These are phyloP conservation scores for Drosophila nigromelanica DNA, from an alignment of 1,140 invertebrate species.

Conservation along the genomic window DNA sequence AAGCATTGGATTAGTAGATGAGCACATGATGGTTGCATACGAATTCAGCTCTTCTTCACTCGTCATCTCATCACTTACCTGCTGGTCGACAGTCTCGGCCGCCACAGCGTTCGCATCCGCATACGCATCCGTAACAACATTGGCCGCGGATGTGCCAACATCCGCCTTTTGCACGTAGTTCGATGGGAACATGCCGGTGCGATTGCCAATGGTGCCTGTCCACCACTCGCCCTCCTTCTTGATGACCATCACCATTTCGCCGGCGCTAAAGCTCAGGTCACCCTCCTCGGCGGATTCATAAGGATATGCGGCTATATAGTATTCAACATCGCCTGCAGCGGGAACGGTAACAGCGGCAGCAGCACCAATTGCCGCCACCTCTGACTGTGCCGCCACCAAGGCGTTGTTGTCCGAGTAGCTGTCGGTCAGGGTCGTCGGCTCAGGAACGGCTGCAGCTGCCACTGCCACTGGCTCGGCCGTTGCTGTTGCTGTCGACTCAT, in stretches of 20 bases:
- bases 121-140: slow-evolving; percentile 10
- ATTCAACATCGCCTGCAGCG: slow-evolving; percentile 86
- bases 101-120: slow-evolving; percentile 24
- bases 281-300: slow-evolving; percentile 94
- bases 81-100: slow-evolving; percentile 58
- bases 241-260: slow-evolving; percentile 94
- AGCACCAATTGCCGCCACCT: slow-evolving; percentile 4
- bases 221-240: slow-evolving; percentile 99
- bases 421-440: slow-evolving; percentile 31
- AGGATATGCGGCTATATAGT: slow-evolving; percentile 93
- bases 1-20: slow-evolving; percentile 79
- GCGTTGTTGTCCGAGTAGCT: slow-evolving; percentile 66
- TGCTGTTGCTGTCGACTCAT: slow-evolving; percentile 28
- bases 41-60: neutral
- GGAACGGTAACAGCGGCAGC: slow-evolving; percentile 10
- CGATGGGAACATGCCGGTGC: slow-evolving; percentile 96
- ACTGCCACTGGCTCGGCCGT: slow-evolving; percentile 1
- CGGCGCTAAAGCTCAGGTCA: slow-evolving; percentile 95
- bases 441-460: slow-evolving; percentile 27
- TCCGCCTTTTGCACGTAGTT: slow-evolving; percentile 91
- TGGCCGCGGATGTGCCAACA: slow-evolving; percentile 55
- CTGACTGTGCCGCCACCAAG: slow-evolving; percentile 23
- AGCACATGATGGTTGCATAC: slow-evolving; percentile 56
- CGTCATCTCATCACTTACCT: slow-evolving; percentile 23
- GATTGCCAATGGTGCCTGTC: slow-evolving; percentile 94